Percentiles rank a stretch among this genome's conserved stretches.
Conservation (phyloP, 2,888 invertebrate species). For the Stenodera caucasica region DNA sequence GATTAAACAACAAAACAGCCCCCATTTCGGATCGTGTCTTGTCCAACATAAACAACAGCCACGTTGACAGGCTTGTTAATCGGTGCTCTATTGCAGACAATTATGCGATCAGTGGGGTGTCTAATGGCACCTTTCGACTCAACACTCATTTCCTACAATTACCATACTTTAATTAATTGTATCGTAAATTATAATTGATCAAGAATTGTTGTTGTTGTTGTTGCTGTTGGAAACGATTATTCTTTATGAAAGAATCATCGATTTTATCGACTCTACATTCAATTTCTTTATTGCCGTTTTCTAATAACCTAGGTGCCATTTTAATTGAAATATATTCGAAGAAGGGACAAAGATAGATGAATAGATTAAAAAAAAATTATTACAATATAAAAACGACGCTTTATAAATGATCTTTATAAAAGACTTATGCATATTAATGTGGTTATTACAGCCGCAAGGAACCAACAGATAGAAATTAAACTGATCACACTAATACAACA, state of each 20-base stretch:
- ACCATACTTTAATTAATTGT: slow-evolving; percentile 27
- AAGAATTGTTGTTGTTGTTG: neutral
- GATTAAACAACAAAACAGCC: neutral
- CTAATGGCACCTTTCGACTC: slow-evolving; percentile 29
- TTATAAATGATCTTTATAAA: slow-evolving; percentile 43
- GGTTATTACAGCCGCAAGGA: slow-evolving; percentile 29
- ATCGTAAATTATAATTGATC: slow-evolving; percentile 21
- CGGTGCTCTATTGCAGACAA: slow-evolving; percentile 36
- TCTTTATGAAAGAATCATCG: neutral
- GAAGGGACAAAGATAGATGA: neutral
- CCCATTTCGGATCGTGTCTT: neutral
- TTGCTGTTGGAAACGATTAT: neutral
- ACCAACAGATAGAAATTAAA: slow-evolving; percentile 38
- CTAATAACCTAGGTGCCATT: neutral
- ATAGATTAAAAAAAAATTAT: neutral
- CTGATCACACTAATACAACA: neutral
- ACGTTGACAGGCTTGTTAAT: slow-evolving; percentile 40
- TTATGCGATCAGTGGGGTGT: slow-evolving; percentile 36
- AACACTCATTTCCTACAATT: slow-evolving; percentile 26
- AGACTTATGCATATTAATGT: slow-evolving; percentile 46
- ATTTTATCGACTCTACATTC: neutral
- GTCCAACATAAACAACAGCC: slow-evolving; percentile 36
- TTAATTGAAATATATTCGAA: slow-evolving; percentile 10
- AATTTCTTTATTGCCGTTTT: neutral
- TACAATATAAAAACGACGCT: slow-evolving; percentile 25